A percentile compares a stretch with the other conserved stretches of the same genome.
phyloP scores from a whole-genome alignment of 30 jellyfish, hydroid and myxozoan genomes.

The Cassiopea andromeda region DNA sequence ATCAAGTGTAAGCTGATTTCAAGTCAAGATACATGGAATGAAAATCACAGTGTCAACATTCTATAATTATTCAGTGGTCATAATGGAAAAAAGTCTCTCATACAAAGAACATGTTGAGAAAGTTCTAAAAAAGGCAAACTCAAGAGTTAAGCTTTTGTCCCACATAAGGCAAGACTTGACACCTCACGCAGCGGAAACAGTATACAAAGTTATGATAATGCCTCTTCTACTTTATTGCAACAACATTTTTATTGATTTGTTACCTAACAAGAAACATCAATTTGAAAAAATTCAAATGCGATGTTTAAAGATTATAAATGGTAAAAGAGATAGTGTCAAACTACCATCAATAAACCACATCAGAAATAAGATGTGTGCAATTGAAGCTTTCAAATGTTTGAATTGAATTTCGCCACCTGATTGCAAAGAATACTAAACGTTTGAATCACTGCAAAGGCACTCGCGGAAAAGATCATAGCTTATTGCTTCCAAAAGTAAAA shows the following conservation, averaged over 20 bases:
- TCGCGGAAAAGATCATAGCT: no score
- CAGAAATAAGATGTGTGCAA: no score
- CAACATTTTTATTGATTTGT: constrained; percentile 26
- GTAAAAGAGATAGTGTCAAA: no score
- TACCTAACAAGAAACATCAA: constrained; percentile 30
- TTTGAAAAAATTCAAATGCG: no score
- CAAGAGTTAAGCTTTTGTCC: constrained; percentile 49
- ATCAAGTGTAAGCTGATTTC: constrained; percentile 25
- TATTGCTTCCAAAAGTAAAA: no score
- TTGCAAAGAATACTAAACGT: no score
- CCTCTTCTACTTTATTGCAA: constrained; percentile 54
- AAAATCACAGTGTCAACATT: constrained; percentile 44
- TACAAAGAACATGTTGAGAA: constrained; percentile 43
- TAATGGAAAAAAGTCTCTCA: not conserved
- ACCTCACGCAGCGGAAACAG: constrained; percentile 56
- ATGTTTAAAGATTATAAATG: no score
- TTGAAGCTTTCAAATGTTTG: no score
- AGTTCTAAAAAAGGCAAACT: constrained; percentile 5
- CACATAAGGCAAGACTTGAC: constrained; percentile 44
- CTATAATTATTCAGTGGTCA: constrained; percentile 45
- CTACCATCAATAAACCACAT: no score
- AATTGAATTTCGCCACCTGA: no score
- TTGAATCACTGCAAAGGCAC: no score
- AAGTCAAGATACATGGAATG: constrained; percentile 31
- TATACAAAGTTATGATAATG: constrained; percentile 36